phyloP scores from a whole-genome alignment of 2,113 vertebrate genomes.

The Gymnocephalus cernua region DNA sequence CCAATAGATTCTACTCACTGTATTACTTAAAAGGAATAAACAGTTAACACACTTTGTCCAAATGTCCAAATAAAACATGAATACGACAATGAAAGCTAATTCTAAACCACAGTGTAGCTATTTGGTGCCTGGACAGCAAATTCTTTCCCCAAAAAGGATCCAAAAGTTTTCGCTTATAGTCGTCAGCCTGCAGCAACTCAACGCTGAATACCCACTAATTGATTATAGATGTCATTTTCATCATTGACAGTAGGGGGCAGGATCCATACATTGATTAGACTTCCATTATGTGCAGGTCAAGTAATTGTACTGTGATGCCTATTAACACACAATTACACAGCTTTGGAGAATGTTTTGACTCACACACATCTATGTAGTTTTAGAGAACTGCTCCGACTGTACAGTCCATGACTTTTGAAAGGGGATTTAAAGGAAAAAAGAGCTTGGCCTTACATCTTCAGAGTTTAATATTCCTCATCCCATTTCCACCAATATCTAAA shows the following conservation, averaged over 20 bases:
- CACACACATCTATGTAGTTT: not conserved
- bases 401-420: not conserved
- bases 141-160: not conserved
- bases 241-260: conserved; percentile 81
- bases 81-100: not conserved
- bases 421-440: conserved; percentile 26
- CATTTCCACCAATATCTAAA: conserved; percentile 71
- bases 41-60: not conserved
- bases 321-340: conserved; percentile 61
- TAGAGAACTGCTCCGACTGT: conserved; percentile 14
- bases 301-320: conserved; percentile 64
- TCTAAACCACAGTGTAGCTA: not conserved
- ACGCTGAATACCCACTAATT: conserved; percentile 66
- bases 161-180: conserved; percentile 28
- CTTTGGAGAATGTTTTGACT: conserved; percentile 34
- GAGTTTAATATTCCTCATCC: conserved; percentile 37
- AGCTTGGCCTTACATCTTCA: conserved; percentile 39
- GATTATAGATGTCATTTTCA: conserved; percentile 81
- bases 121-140: not conserved
- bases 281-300: conserved; percentile 58
- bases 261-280: conserved; percentile 80
- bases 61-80: not conserved
- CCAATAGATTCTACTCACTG: not conserved
- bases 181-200: conserved; percentile 23
- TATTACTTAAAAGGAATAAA: not conserved